Percentiles rank a stretch among this genome's conserved stretches.
These are phyloP conservation scores for Phrixothrix hirtus DNA, from an alignment of 2,888 invertebrate species.

Conservation along the genomic window DNA sequence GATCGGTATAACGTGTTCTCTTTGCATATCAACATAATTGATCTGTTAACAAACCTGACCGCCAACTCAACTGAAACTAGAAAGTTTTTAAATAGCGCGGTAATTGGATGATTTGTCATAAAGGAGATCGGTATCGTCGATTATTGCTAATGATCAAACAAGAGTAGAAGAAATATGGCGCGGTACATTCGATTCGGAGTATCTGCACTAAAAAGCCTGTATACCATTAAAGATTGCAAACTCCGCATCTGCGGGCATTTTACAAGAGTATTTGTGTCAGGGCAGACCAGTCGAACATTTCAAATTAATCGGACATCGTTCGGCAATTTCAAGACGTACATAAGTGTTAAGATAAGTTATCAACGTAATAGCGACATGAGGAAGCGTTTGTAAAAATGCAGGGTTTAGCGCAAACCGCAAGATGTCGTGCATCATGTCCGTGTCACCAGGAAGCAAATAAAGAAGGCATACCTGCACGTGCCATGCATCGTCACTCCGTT, in stretches of 20 bases:
- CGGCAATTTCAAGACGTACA: slow-evolving; percentile 11
- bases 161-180: too few species aligned
- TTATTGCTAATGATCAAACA: not conserved
- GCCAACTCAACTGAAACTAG: too few species aligned
- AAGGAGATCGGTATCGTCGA: not conserved
- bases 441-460: slow-evolving; percentile 31
- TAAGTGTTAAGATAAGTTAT: too few species aligned
- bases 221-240: slow-evolving; percentile 1
- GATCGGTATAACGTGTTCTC: too few species aligned
- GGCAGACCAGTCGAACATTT: slow-evolving; percentile 29
- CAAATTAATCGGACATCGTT: slow-evolving; percentile 23
- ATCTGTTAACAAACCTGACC: too few species aligned
- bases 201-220: not conserved
- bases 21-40: too few species aligned
- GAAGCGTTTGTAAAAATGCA: slow-evolving; percentile 10
- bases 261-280: slow-evolving; percentile 31
- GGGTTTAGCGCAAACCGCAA: slow-evolving; percentile 22
- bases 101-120: too few species aligned
- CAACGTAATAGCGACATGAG: too few species aligned
- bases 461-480: slow-evolving; percentile 25
- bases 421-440: slow-evolving; percentile 26
- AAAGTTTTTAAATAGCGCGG: too few species aligned
- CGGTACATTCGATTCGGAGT: too few species aligned
- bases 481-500: slow-evolving; percentile 24
- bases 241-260: slow-evolving; percentile 21